Evolutionary conservation across 1,140 invertebrate species (phyloP).

Genomic region (Trachymyrmex cornetzi): DNA sequence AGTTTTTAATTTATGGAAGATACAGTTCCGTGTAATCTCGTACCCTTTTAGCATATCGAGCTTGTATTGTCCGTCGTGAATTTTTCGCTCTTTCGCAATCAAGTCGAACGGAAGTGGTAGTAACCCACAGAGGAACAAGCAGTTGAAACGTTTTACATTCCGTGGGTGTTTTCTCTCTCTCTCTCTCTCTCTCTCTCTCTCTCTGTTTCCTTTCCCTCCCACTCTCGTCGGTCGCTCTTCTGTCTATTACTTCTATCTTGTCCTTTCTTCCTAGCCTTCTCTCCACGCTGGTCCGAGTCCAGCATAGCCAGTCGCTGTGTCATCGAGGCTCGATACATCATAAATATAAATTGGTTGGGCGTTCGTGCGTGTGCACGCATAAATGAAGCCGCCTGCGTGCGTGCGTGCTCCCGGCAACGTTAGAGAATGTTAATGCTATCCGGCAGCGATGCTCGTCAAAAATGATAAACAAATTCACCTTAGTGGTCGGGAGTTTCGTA

Average conservation of each 20-base stretch:
- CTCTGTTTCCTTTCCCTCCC: slow-evolving; percentile 10
- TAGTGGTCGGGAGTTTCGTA: slow-evolving; percentile 3
- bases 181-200: background rate
- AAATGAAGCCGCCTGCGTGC: slow-evolving; percentile 63
- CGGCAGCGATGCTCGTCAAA: slow-evolving; percentile 38
- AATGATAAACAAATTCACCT: slow-evolving; percentile 41
- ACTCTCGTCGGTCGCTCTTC: slow-evolving; percentile 1
- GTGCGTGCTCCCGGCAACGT: slow-evolving; percentile 31
- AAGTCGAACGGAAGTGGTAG: slow-evolving; percentile 61
- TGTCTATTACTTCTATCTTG: slow-evolving; percentile 54
- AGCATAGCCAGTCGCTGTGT: slow-evolving; percentile 79
- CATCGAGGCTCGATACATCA: slow-evolving; percentile 78
- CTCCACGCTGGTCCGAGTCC: slow-evolving; percentile 57
- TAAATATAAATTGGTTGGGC: slow-evolving; percentile 78
- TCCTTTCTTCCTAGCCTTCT: slow-evolving; percentile 65
- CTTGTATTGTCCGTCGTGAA: slow-evolving; percentile 5
- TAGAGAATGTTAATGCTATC: slow-evolving; percentile 48
- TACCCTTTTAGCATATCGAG: background rate
- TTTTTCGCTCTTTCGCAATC: slow-evolving; percentile 53
- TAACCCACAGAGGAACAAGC: slow-evolving; percentile 57
- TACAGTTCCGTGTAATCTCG: background rate
- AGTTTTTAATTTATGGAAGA: slow-evolving; percentile 3
- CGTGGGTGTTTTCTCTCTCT: slow-evolving; percentile 59
- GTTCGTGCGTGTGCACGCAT: slow-evolving; percentile 67
- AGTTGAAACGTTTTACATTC: slow-evolving; percentile 66